phyloP scores from a whole-genome alignment of 2,797 vertebrate genomes.

The Anguilla anguilla region DNA sequence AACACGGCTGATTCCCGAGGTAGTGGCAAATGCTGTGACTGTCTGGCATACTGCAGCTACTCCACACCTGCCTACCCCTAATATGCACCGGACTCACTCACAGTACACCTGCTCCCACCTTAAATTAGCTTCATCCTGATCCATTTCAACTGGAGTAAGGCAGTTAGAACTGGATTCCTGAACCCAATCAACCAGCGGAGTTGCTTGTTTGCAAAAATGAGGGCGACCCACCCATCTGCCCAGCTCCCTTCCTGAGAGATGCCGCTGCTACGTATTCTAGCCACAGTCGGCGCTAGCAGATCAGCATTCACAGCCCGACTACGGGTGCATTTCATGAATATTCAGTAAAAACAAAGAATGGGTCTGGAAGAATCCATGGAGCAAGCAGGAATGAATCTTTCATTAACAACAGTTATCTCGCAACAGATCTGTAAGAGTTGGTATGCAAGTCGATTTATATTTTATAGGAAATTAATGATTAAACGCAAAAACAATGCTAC shows the following conservation, averaged over 20 bases:
- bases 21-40: not conserved
- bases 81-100: not conserved
- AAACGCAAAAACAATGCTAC: not conserved
- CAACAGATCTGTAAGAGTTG: not conserved
- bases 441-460: not conserved
- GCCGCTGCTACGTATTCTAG: not conserved
- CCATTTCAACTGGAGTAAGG: not conserved
- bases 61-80: not conserved
- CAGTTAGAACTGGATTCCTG: not conserved
- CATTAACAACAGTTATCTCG: not conserved
- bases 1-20: not conserved
- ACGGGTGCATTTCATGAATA: not conserved
- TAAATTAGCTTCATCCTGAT: not conserved
- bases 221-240: conserved; percentile 7
- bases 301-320: not conserved
- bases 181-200: not conserved
- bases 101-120: not conserved
- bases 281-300: not conserved
- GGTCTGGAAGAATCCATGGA: not conserved
- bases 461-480: not conserved
- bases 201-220: not conserved
- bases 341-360: not conserved
- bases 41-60: not conserved
- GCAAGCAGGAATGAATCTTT: not conserved
- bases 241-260: not conserved